Evolutionary conservation across 2,113 vertebrate genomes (phyloP), one percentile per base, ranked within the genome.

Genomic region (Ceuthmochares aereus): DNA sequence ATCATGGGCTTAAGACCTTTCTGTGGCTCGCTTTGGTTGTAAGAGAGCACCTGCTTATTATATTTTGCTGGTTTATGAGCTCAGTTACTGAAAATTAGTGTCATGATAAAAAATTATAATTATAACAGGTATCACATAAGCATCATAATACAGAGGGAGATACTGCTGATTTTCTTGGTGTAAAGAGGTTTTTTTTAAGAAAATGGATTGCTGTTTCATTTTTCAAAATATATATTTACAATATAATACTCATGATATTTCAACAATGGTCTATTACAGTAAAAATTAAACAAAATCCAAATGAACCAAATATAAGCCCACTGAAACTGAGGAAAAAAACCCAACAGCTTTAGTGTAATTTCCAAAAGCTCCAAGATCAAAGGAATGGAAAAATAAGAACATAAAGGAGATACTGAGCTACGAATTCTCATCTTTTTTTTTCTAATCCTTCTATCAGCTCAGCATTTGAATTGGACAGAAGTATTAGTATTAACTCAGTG

Each of bases 401-500:
- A 56, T 77, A 60, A 86, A 88, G 36, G 56, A 93, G 69, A 93
- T 73, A 87, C 34, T n/a, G 36, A 82, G 23, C 51, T 77, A 70
- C 55, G 92, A 87, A 91, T 77, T 94, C 74, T 80, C 14, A 18
- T n/a, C 8, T 54, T 81, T 84, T 81, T 84, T 47, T 86, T 22
- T 12, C 14, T 92, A 91, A 95, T 87, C 69, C 86, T 89, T 84
- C 47, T 92, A 52, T 93, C 72, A 89, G 76, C 30, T 94, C 63
- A 91, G 42, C 78, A 52, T 89, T 89, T 89, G 68, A 87, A 92
- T 82, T 93, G 92, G 93, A 85, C 26, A 70, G 54, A 90, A 3
- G 12, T 81, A 77, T 95, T 80, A 72, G 73, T 68, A 87, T 94
- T 93, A 96, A 92, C 74, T 92, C 86, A 63, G 25, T 95, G 79